Percentiles rank a stretch among this genome's conserved stretches.
Evolutionary conservation across 1,140 invertebrate species (phyloP).

Genomic region (Formica exsecta): DNA sequence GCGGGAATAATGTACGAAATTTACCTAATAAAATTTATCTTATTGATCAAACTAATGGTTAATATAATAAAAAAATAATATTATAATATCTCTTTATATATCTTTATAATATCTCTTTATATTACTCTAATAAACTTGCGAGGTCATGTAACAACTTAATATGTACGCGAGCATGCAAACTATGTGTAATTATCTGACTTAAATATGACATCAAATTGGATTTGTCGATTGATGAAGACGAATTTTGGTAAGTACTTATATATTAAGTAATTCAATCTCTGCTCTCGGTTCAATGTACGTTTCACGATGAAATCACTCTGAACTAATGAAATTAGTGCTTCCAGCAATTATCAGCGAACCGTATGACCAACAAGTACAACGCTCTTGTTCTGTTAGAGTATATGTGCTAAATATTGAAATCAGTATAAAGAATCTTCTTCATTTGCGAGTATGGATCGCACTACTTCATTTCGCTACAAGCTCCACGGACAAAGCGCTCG

Average conservation of each 20-base stretch:
- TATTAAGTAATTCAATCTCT: slow-evolving; percentile 45
- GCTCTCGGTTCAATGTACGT: background rate
- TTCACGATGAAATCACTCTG: slow-evolving; percentile 9
- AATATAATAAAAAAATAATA: background rate
- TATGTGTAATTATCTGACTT: slow-evolving; percentile 31
- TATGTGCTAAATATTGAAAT: slow-evolving; percentile 35
- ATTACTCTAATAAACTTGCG: background rate
- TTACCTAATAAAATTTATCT: background rate
- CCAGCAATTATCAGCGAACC: slow-evolving; percentile 41
- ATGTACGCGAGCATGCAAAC: background rate
- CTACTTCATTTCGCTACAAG: slow-evolving; percentile 40
- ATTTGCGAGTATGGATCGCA: background rate
- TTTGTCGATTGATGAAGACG: slow-evolving; percentile 21
- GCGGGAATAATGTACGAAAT: background rate
- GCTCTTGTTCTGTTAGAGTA: background rate
- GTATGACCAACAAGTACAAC: slow-evolving; percentile 2
- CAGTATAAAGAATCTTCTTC: slow-evolving; percentile 56
- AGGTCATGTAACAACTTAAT: background rate
- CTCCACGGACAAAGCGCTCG: slow-evolving; percentile 51
- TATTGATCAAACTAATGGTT: background rate
- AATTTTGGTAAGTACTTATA: slow-evolving; percentile 36
- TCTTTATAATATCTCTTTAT: background rate
- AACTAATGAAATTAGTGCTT: slow-evolving; percentile 20
- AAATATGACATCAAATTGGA: slow-evolving; percentile 24
- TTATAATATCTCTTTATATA: background rate